phyloP scores from a whole-genome alignment of 2,113 vertebrate species.

The Columbina picui region DNA sequence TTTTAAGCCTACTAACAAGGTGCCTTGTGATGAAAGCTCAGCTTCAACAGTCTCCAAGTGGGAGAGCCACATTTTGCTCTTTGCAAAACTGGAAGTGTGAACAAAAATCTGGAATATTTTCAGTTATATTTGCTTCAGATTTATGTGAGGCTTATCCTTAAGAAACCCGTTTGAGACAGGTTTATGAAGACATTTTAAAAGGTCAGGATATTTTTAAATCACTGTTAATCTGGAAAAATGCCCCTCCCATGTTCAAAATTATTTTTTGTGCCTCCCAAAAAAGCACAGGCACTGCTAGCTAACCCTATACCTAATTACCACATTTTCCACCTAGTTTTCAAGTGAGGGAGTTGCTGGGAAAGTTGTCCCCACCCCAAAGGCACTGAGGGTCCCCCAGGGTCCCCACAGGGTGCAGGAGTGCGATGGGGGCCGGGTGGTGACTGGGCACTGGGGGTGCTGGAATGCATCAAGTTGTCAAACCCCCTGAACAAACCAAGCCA shows the following conservation, averaged over 20 bases:
- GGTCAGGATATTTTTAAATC: background rate
- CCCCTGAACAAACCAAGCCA: background rate
- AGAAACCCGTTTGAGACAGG: background rate
- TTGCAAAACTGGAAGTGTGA: background rate
- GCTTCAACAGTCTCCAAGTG: background rate
- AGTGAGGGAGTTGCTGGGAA: background rate
- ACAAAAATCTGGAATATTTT: background rate
- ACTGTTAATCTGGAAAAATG: background rate
- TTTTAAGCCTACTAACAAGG: background rate
- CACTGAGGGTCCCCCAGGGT: fast-evolving
- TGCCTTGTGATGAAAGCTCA: background rate
- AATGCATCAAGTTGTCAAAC: background rate
- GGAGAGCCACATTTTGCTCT: background rate
- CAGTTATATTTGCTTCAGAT: background rate
- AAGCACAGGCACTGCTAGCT: background rate
- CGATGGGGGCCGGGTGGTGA: background rate
- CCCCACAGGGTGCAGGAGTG: fast-evolving
- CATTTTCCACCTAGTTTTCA: background rate
- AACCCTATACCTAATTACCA: background rate
- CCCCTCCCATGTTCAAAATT: background rate
- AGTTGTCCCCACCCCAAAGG: background rate
- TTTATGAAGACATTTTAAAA: constrained; percentile 30
- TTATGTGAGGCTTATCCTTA: background rate
- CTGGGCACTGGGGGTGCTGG: fast-evolving
- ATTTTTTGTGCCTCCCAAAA: background rate